phyloP scores from a whole-genome alignment of 2,797 vertebrate genomes.

The Mallotus villosus region DNA sequence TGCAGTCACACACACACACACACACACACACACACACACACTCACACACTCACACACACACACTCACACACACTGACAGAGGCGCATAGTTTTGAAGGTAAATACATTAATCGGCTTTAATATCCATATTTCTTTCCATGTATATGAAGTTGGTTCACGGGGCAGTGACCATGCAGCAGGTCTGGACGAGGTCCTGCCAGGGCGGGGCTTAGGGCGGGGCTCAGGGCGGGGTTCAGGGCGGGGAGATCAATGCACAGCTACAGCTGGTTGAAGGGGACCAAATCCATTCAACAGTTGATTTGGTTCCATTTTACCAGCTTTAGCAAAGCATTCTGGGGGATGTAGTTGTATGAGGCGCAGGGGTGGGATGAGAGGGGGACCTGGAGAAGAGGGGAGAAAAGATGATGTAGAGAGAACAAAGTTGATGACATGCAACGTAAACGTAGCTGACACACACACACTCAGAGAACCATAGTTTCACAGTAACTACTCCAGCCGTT shows the following conservation, averaged over 20 bases:
- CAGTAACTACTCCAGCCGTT: neutral
- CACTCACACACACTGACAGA: constrained; percentile 3
- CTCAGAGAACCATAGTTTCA: neutral
- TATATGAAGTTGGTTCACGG: neutral
- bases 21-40: constrained; percentile 38
- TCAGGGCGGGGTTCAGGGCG: neutral
- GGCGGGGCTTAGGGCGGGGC: constrained; percentile 9
- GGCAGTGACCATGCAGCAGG: neutral
- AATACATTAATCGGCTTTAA: constrained; percentile 7
- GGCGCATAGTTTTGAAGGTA: neutral
- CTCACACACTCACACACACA: constrained; percentile 32
- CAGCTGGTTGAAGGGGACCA: constrained; percentile 99
- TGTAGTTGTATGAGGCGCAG: constrained; percentile 40
- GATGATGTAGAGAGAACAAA: constrained; percentile 27
- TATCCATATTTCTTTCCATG: neutral
- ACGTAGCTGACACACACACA: constrained; percentile 12
- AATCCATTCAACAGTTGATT: constrained; percentile 99
- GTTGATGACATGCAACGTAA: neutral
- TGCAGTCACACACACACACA: constrained; percentile 41
- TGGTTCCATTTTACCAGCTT: constrained; percentile 99
- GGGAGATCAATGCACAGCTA: constrained; percentile 77
- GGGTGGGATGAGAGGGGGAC: constrained; percentile 7
- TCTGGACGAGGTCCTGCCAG: no score
- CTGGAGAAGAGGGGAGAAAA: constrained; percentile 26
- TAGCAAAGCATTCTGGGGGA: constrained; percentile 99